Percentiles rank a stretch among this genome's conserved stretches.
phyloP scores from a whole-genome alignment of 2,888 invertebrate genomes.

The Camponotus fellah region DNA sequence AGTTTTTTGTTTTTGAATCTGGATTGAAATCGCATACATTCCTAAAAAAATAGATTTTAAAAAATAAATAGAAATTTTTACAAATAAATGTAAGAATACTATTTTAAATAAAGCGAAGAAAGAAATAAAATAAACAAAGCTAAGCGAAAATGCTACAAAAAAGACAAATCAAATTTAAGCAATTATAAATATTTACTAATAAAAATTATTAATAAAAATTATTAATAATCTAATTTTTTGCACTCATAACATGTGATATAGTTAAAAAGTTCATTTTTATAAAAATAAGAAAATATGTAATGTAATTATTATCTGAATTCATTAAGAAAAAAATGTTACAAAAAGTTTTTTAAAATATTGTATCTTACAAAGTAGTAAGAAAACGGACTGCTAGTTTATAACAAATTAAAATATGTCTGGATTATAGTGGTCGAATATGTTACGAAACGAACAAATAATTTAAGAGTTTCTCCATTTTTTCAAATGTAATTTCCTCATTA shows the following conservation, averaged over 20 bases:
- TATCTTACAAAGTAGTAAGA: background rate
- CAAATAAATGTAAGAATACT: background rate
- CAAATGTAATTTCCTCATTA: background rate
- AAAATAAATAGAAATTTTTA: background rate
- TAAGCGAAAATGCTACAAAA: background rate
- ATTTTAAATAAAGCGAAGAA: background rate
- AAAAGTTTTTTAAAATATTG: background rate
- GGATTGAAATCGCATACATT: background rate
- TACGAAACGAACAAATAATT: too few relatives aligned
- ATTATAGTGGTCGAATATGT: too few relatives aligned
- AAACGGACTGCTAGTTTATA: too few relatives aligned
- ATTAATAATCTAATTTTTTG: background rate
- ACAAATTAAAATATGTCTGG: too few relatives aligned
- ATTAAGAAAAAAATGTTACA: background rate
- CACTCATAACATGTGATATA: background rate
- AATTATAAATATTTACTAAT: slow-evolving; percentile 6
- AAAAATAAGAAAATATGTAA: background rate
- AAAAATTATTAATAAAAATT: background rate
- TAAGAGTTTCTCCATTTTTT: background rate
- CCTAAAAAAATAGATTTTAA: background rate
- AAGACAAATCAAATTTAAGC: background rate
- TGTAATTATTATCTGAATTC: background rate
- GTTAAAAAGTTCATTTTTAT: background rate
- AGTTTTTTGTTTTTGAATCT: background rate
- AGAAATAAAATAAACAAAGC: background rate